phyloP scores from a whole-genome alignment of 2,888 invertebrate genomes.

The Brenthis hecate region DNA sequence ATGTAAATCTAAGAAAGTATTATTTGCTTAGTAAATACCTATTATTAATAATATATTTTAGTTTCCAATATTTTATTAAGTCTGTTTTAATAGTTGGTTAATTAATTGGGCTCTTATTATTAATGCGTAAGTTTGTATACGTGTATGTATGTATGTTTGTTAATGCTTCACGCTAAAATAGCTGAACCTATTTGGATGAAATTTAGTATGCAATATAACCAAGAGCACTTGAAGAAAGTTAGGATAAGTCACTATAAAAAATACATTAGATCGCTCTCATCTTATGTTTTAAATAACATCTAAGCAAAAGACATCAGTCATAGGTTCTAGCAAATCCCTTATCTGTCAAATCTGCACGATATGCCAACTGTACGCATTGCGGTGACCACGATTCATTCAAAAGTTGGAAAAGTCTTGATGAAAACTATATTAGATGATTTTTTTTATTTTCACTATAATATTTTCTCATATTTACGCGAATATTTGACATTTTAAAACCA shows the following conservation, averaged over 20 bases:
- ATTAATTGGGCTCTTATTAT: not conserved
- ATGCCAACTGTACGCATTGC: slow-evolving; percentile 55
- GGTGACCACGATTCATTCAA: slow-evolving; percentile 16
- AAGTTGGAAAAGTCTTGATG: not conserved
- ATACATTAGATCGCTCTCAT: not conserved
- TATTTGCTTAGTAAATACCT: too few relatives aligned
- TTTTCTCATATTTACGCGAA: too few relatives aligned
- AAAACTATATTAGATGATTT: not conserved
- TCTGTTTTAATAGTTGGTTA: too few relatives aligned
- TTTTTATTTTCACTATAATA: not conserved
- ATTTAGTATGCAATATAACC: too few relatives aligned
- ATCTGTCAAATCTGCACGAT: slow-evolving; percentile 69
- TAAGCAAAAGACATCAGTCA: slow-evolving; percentile 68
- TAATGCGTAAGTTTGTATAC: not conserved
- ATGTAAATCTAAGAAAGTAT: too few relatives aligned
- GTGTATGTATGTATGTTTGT: not conserved
- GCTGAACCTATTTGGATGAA: too few relatives aligned
- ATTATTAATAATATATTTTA: too few relatives aligned
- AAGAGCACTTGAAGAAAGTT: too few relatives aligned
- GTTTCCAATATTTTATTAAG: too few relatives aligned
- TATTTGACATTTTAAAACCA: too few relatives aligned
- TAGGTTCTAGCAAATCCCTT: slow-evolving; percentile 73
- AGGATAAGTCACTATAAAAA: not conserved
- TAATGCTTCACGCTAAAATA: too few relatives aligned
- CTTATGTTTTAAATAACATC: slow-evolving; percentile 36